Percentiles rank a stretch among this genome's conserved stretches.
Conservation (phyloP, 2,113 vertebrate species). For the Promerops cafer region DNA sequence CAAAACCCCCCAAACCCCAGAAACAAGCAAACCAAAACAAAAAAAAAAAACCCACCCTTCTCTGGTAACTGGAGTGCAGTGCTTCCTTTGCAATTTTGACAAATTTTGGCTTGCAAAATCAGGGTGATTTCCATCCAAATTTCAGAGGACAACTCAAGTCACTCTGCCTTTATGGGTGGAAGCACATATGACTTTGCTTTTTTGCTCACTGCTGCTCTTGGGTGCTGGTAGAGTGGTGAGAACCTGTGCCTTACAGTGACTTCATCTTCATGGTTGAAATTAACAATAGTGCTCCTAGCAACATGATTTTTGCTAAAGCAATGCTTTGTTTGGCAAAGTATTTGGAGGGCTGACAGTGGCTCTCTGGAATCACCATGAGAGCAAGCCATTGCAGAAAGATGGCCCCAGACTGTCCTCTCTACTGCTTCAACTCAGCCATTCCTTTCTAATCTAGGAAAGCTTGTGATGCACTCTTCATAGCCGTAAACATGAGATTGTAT, state of each 20-base stretch:
- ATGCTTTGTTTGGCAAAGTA: neutral
- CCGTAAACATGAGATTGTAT: neutral
- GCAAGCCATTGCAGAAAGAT: neutral
- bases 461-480: neutral
- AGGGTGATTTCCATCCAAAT: neutral
- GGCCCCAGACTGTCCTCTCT: neutral
- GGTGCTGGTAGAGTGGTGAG: neutral
- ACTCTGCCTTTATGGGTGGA: neutral
- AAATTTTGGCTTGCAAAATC: neutral
- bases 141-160: neutral
- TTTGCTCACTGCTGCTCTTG: neutral
- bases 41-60: neutral
- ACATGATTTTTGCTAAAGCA: neutral
- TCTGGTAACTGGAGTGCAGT: accelerated
- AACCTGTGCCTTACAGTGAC: neutral
- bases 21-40: neutral
- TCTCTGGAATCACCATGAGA: neutral
- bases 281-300: neutral
- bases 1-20: neutral
- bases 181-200: neutral
- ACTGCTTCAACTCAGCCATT: neutral
- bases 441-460: neutral
- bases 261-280: neutral
- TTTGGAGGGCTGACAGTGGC: neutral
- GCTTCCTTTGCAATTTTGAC: neutral